Base-by-base conservation (phyloP, 2,888 invertebrate genomes). In the Hyposoter dolosus region DNA sequence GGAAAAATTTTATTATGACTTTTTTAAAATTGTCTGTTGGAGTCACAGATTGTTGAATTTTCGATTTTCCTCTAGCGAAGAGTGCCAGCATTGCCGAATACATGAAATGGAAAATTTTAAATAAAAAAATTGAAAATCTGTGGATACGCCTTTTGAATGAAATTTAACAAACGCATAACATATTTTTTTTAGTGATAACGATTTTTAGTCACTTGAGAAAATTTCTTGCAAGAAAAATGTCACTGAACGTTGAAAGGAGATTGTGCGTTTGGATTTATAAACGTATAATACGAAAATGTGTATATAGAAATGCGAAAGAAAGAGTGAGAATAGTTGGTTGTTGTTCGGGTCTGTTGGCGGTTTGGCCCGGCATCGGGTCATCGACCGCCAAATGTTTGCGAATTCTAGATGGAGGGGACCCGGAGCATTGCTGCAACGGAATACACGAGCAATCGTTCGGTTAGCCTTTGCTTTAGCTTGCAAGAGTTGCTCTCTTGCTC, bases 301-400 rank as follows among this genome's bases (percentile, higher is more conserved):
- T 66, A 28, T 69, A 69, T 69, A 60, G 35, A 32, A 78, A 78
- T 28, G 47, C 75, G 82, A 87, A 71, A 78, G 77, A 84, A 80
- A 74, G 78, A 84, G 80, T 76, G 83, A 90, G 90, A 92, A 91
- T 91, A 90, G 92, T 91, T 91, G 92, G 89, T 93, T 93, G 93
- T 90, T 89, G 89, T 90, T 90, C 90, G 87, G 89, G 82, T 86
- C 90, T 90, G 91, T 91, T 90, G 92, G 91, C 91, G 92, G 92
- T 92, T 93, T 92, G 92, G 91, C 90, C 91, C 89, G 88, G 79
- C 86, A 89, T 88, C 88, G 88, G 93, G 93, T 93, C 93, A 93
- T 93, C 90, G 94, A 91, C 93, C 92, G 91, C 92, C 92, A 90
- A 93, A 93, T 92, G 93, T 93, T 93, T 91, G 92, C 92, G 92